Conservation (phyloP, 2,888 invertebrate species). For the Melanostoma mellinum region DNA sequence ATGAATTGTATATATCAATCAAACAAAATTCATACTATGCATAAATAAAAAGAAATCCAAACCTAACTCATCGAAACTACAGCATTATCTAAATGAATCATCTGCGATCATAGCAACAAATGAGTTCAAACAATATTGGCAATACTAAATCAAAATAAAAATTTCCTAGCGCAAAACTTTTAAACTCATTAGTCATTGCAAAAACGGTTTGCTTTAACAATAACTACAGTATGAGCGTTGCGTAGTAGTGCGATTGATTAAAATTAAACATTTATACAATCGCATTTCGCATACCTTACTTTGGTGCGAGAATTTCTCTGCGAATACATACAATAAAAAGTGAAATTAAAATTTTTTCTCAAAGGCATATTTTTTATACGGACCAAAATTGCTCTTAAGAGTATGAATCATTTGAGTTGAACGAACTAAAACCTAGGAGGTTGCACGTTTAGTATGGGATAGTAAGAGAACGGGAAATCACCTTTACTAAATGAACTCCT, state of each 20-base stretch:
- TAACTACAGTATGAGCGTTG: conserved; percentile 9
- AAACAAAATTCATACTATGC: too few relatives aligned
- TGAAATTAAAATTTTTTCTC: conserved; percentile 35
- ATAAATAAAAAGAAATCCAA: too few relatives aligned
- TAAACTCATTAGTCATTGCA: conserved; percentile 7
- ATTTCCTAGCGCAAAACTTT: conserved; percentile 40
- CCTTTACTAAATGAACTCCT: too few relatives aligned
- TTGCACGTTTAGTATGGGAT: too few relatives aligned
- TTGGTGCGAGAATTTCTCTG: conserved; percentile 51
- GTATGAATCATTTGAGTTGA: conserved; percentile 7
- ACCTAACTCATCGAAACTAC: background rate
- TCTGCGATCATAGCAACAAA: conserved; percentile 1
- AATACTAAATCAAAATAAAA: conserved; percentile 28
- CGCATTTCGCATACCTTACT: conserved; percentile 9
- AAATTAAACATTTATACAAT: conserved; percentile 18
- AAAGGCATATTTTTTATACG: conserved; percentile 2
- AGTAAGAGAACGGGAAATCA: too few relatives aligned
- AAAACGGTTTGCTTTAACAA: background rate
- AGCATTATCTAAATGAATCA: background rate
- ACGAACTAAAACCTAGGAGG: background rate
- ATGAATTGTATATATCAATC: too few relatives aligned
- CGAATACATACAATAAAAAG: conserved; percentile 24
- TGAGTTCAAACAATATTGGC: conserved; percentile 17
- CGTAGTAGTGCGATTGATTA: conserved; percentile 19
- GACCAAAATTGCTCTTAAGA: background rate